A percentile compares a stretch with the other conserved stretches of the same genome.
Conservation (phyloP, 1,140 invertebrate species). For the Pseudomyrmex concolor region DNA sequence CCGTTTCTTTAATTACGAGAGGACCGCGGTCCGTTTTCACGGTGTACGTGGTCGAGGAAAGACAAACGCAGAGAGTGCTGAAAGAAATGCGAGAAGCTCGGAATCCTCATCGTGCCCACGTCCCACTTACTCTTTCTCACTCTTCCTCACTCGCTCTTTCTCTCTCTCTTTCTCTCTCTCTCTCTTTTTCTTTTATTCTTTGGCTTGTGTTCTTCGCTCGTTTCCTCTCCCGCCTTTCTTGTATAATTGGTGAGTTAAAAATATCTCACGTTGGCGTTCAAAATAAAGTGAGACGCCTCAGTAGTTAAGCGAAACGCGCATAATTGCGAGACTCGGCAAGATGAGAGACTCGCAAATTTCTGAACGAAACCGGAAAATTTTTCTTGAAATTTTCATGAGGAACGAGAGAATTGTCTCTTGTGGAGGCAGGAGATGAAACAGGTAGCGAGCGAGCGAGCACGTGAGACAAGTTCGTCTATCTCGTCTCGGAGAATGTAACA, state of each 20-base stretch:
- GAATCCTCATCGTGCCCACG: constrained; percentile 59
- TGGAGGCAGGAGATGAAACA: neutral
- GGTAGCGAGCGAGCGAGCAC: neutral
- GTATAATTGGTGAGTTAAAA: constrained; percentile 75
- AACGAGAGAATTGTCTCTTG: constrained; percentile 12
- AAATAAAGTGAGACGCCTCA: constrained; percentile 69
- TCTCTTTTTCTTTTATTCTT: neutral
- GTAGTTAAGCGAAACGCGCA: constrained; percentile 63
- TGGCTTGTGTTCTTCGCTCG: neutral
- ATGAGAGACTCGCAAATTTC: constrained; percentile 65
- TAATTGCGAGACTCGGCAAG: constrained; percentile 60
- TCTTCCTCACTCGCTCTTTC: neutral
- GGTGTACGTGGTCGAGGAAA: constrained; percentile 64
- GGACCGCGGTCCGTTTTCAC: constrained; percentile 57
- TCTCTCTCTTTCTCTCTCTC: neutral
- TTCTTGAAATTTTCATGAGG: constrained; percentile 56
- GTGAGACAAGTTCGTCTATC: neutral
- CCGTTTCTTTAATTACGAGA: constrained; percentile 73
- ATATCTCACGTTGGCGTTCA: constrained; percentile 65
- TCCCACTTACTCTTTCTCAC: constrained; percentile 4
- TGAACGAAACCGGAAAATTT: constrained; percentile 40
- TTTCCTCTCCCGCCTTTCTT: neutral
- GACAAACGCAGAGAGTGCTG: constrained; percentile 62
- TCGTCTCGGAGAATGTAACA: neutral
- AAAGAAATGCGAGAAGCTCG: constrained; percentile 68